A percentile compares a stretch with the other conserved stretches of the same genome.
Conservation (phyloP, 2,113 vertebrate species). For the Bathybates hornii region DNA sequence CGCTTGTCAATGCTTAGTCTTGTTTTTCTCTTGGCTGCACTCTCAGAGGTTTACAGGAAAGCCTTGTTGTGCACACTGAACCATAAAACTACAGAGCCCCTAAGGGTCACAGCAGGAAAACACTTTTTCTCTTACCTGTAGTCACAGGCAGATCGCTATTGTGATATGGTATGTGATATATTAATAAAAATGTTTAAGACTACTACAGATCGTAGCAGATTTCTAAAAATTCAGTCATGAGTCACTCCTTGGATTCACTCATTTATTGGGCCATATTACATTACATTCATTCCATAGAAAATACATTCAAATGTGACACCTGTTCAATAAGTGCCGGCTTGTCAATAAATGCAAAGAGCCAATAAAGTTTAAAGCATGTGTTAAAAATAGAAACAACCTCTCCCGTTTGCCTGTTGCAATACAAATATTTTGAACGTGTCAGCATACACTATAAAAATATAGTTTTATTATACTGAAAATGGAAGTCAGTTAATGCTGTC, state of each 20-base stretch:
- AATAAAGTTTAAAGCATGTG: constrained; percentile 61
- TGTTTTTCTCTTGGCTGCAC: not conserved
- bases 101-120: not conserved
- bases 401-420: constrained; percentile 34
- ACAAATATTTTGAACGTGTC: constrained; percentile 49
- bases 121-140: not conserved
- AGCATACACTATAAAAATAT: constrained; percentile 70
- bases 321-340: constrained; percentile 33
- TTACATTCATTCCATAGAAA: constrained; percentile 74
- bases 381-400: constrained; percentile 62
- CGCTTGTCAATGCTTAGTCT: not conserved
- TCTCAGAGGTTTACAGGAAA: not conserved
- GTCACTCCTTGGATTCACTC: constrained; percentile 2
- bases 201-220: not conserved
- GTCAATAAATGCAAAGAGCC: constrained; percentile 33
- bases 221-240: not conserved
- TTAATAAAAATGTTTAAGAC: not conserved
- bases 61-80: not conserved
- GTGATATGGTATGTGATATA: not conserved
- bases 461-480: constrained; percentile 55
- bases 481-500: constrained; percentile 41
- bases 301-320: constrained; percentile 72
- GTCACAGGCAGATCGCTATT: not conserved
- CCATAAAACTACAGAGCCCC: not conserved
- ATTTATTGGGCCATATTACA: constrained; percentile 63